A percentile compares a stretch with the other conserved stretches of the same genome.
These are phyloP conservation scores for Hippopotamyrus pictus DNA, from an alignment of 2,797 vertebrate species.

Conservation along the genomic window DNA sequence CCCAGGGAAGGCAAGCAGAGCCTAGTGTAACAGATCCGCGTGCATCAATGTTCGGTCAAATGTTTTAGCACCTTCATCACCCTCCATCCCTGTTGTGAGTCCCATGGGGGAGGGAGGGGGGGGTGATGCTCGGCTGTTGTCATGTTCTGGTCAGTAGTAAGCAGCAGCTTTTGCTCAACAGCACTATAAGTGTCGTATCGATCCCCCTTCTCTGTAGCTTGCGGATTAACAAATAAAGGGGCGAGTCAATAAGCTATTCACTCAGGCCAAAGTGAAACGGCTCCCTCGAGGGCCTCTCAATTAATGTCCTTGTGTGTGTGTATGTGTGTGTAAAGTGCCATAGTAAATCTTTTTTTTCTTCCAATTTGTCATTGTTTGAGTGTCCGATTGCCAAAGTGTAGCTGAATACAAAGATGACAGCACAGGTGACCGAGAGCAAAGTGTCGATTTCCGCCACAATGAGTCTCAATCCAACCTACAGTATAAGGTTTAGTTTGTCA, in stretches of 20 bases:
- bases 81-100: background rate
- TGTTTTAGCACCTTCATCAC: background rate
- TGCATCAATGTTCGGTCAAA: background rate
- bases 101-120: background rate
- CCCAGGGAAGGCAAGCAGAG: background rate
- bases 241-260: conserved; percentile 29
- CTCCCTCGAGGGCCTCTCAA: conserved; percentile 10
- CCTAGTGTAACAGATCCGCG: background rate
- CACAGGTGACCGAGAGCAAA: background rate
- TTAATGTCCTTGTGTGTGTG: conserved; percentile 5
- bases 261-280: conserved; percentile 24
- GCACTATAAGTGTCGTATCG: conserved; percentile 25
- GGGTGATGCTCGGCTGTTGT: background rate
- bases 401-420: background rate
- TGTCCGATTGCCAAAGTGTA: background rate
- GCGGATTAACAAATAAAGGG: conserved; percentile 23
- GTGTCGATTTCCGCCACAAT: background rate
- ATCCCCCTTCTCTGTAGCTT: conserved; percentile 22
- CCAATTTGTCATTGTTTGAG: background rate
- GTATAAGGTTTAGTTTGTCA: background rate
- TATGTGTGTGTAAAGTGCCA: background rate
- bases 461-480: background rate
- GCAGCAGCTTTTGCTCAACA: conserved; percentile 13
- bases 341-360: background rate
- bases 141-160: conserved; percentile 23